Evolutionary conservation across 2,888 invertebrate genomes (phyloP), one percentile per base, ranked within the genome.

Genomic region (Criorhina ranunculi): DNA sequence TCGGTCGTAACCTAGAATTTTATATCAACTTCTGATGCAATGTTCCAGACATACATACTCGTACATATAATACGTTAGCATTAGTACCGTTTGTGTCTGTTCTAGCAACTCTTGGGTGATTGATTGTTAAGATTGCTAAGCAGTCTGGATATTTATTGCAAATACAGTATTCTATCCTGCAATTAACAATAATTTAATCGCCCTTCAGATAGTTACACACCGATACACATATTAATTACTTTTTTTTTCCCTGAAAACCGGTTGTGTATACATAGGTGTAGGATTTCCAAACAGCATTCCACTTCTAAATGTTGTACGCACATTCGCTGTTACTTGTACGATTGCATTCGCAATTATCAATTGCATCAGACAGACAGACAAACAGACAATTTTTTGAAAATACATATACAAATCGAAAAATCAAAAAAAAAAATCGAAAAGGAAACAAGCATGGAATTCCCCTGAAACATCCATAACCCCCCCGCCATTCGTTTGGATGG

Each of bases 371-470:
- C 77, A 42, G 73, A 73, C 69, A 78, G 78, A 70, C 44, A 79
- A 62, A 78, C 62, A 66, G 64, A 70, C 44, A 79, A 62, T 85
- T 75, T 85, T 79, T 75, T 85, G 79, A 70, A 72, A 83, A 85
- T 49, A 78, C 67, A 75, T 64, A 75, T 44, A 67, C 78, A 83
- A 57, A 55, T 59, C 66, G 33, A 51, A 46, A 15, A 6, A 11
- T 51, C 31, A 19, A 15, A 6, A 17, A 29, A 51, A 12, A 49
- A 24, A 73, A 9, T 24, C 24, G 24, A 24, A 17, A 64, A n/a
- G 2, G 31, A 44, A 44, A 9, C 59, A 53, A 12, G 24, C 12
- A 29, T 44, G 46, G 19, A 29, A 57, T 31, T 67, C 59, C 59
- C 49, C 57, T 66, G 66, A 42, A 76, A 57, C n/a, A n/a, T 66